Percentiles rank a stretch among this genome's conserved stretches.
These are phyloP conservation scores for Drosophila mettleri DNA, from an alignment of 2,888 invertebrate genomes.

Conservation along the genomic window DNA sequence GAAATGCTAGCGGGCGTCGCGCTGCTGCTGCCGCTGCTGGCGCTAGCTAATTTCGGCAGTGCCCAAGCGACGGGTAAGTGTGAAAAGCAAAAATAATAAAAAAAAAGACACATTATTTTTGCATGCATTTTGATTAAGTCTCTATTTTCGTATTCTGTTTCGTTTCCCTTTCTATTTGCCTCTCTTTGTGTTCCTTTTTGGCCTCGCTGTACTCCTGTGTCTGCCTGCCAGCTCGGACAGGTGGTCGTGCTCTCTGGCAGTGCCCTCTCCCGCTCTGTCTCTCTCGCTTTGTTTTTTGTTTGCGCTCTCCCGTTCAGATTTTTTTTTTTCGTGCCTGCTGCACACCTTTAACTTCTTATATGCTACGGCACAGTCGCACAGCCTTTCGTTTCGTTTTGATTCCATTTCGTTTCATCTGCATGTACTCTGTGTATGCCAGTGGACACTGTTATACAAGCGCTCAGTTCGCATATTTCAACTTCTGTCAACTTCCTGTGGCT, in stretches of 20 bases:
- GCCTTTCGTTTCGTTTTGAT: constrained; percentile 41
- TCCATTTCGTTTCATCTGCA: constrained; percentile 45
- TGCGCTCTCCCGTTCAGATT: constrained; percentile 41
- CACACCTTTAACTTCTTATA: constrained; percentile 39
- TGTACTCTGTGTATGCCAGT: constrained; percentile 38
- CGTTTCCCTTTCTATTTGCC: constrained; percentile 62
- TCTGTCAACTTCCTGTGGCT: constrained; percentile 60
- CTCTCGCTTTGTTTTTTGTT: constrained; percentile 13
- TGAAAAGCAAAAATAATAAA: constrained; percentile 15
- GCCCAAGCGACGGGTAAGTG: constrained; percentile 73
- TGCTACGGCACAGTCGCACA: constrained; percentile 32
- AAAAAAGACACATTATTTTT: constrained; percentile 27
- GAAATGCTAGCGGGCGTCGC: constrained; percentile 70
- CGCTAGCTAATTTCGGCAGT: constrained; percentile 65
- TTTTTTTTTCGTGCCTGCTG: constrained; percentile 27
- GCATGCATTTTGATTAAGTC: constrained; percentile 52
- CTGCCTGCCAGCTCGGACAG: constrained; percentile 59
- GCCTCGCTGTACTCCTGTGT: constrained; percentile 42
- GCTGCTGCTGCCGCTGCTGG: constrained; percentile 68
- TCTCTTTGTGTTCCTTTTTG: constrained; percentile 47
- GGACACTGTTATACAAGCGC: constrained; percentile 53
- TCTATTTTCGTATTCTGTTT: constrained; percentile 53
- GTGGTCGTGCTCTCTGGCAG: constrained; percentile 56
- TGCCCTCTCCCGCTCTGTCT: constrained; percentile 14
- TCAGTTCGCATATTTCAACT: constrained; percentile 25